Conservation (phyloP, 2,888 invertebrate genomes). For the Xanthia togata region DNA sequence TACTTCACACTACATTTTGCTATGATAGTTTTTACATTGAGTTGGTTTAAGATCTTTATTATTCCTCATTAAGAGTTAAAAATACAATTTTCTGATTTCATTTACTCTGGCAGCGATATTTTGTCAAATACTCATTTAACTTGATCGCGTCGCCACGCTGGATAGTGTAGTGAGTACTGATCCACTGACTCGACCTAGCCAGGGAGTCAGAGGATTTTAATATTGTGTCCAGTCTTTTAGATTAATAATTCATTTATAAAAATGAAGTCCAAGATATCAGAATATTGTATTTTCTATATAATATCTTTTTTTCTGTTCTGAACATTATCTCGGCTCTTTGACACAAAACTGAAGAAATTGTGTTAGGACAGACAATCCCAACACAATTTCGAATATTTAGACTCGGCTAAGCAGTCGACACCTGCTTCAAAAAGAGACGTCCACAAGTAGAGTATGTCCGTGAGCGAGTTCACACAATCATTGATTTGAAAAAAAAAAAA, state of each 20-base stretch:
- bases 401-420: neutral
- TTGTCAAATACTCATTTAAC: neutral
- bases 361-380: conserved; percentile 7
- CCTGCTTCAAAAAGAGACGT: neutral
- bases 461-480: no score
- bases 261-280: neutral
- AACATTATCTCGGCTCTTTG: conserved; percentile 37
- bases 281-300: conserved; percentile 4
- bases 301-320: no score
- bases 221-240: neutral
- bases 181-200: neutral
- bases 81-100: neutral
- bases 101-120: neutral
- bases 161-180: neutral
- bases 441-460: neutral
- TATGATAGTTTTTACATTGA: neutral
- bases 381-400: no score
- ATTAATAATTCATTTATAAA: neutral
- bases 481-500: neutral
- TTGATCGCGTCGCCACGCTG: neutral
- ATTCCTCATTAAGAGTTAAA: neutral
- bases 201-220: neutral
- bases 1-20: neutral
- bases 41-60: neutral
- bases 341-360: neutral